Percentiles rank a stretch among this genome's conserved stretches.
Conservation (phyloP, 2,113 vertebrate genomes). For the Dicaeum eximium region DNA sequence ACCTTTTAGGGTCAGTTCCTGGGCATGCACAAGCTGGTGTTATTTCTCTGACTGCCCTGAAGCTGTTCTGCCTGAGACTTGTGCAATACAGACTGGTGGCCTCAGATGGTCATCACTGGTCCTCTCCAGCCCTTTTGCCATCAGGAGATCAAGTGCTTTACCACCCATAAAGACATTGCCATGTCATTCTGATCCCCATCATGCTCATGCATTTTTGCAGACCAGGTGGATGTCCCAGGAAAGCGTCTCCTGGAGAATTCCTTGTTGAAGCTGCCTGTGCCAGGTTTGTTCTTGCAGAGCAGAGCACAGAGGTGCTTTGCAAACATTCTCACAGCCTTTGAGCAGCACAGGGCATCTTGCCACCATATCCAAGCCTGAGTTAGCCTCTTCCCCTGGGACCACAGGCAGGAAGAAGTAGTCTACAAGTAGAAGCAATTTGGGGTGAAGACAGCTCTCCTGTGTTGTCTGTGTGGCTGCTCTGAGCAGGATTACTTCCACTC, state of each 20-base stretch:
- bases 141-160: background rate
- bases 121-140: background rate
- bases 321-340: background rate
- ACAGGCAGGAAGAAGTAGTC: background rate
- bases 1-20: background rate
- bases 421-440: background rate
- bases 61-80: background rate
- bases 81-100: background rate
- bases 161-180: background rate
- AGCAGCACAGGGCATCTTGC: background rate
- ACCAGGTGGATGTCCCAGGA: background rate
- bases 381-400: background rate
- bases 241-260: background rate
- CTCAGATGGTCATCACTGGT: background rate
- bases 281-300: background rate
- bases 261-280: background rate
- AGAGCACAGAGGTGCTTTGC: background rate
- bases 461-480: background rate
- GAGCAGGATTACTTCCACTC: background rate
- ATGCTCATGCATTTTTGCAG: fast-evolving
- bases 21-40: background rate
- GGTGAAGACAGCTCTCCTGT: background rate
- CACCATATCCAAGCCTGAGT: background rate
- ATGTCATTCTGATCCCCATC: background rate
- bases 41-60: background rate